These are phyloP conservation scores for Ophioninae sp. DNA, from an alignment of 2,888 invertebrate genomes.

Conservation along the genomic window DNA sequence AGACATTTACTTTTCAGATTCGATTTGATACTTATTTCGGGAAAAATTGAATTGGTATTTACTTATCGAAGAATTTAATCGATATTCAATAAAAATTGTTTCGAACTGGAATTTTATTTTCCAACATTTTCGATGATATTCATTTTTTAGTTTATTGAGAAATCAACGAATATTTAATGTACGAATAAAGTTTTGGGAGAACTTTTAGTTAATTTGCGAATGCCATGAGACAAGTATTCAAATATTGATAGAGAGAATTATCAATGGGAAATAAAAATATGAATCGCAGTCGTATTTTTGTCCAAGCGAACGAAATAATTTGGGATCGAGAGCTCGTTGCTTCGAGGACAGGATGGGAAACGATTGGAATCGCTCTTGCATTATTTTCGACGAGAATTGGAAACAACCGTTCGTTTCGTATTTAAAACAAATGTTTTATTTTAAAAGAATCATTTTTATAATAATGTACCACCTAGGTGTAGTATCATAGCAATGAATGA, in stretches of 20 bases:
- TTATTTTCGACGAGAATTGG: neutral
- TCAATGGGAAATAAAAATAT: neutral
- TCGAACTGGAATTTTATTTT: too few relatives aligned
- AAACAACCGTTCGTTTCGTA: slow-evolving; percentile 58
- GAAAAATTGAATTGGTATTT: neutral
- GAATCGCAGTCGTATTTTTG: neutral
- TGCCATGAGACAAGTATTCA: neutral
- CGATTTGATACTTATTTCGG: neutral
- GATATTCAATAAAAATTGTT: too few relatives aligned
- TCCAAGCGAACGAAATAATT: slow-evolving; percentile 26
- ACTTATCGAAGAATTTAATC: too few relatives aligned
- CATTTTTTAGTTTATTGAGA: neutral
- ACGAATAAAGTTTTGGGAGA: too few relatives aligned
- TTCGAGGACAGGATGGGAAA: slow-evolving; percentile 51
- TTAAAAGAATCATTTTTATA: slow-evolving; percentile 77
- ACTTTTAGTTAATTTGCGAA: too few relatives aligned
- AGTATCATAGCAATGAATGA: slow-evolving; percentile 80
- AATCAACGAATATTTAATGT: neutral
- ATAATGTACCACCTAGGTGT: slow-evolving; percentile 75
- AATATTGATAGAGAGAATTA: neutral
- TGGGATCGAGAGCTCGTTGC: neutral
- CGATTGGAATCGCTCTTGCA: slow-evolving; percentile 50
- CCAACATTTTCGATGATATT: neutral
- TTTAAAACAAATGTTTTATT: slow-evolving; percentile 80
- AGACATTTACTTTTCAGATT: neutral